phyloP scores from a whole-genome alignment of 2,113 vertebrate genomes.

The Gobio gobio region DNA sequence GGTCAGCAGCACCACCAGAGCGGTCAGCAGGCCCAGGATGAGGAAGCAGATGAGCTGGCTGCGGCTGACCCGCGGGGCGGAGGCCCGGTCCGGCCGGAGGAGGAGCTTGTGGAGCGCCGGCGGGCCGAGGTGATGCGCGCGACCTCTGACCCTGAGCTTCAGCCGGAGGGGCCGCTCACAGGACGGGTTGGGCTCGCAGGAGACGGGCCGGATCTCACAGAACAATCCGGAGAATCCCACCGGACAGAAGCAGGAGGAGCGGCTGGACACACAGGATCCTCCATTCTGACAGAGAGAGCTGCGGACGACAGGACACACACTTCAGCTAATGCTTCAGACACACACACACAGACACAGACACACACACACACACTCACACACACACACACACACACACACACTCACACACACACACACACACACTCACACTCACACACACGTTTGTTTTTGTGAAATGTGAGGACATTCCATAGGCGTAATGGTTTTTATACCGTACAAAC shows the following conservation, averaged over 20 bases:
- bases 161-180: slow-evolving; percentile 69
- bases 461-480: too few relatives aligned
- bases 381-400: too few relatives aligned
- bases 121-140: slow-evolving; percentile 74
- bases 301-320: slow-evolving; percentile 47
- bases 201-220: slow-evolving; percentile 83
- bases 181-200: slow-evolving; percentile 83
- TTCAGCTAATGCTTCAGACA: background rate
- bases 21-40: slow-evolving; percentile 89
- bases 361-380: too few relatives aligned
- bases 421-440: too few relatives aligned
- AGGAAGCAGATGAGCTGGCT: slow-evolving; percentile 93
- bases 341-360: too few relatives aligned
- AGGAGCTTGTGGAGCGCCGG: slow-evolving; percentile 80
- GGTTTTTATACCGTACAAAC: too few relatives aligned
- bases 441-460: too few relatives aligned
- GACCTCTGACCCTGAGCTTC: slow-evolving; percentile 57
- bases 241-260: slow-evolving; percentile 85
- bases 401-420: too few relatives aligned
- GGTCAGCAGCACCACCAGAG: slow-evolving; percentile 89
- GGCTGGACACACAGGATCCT: slow-evolving; percentile 79
- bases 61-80: slow-evolving; percentile 81
- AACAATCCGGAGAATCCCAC: slow-evolving; percentile 86
- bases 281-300: slow-evolving; percentile 93
- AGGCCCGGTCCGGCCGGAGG: slow-evolving; percentile 74